A percentile compares a stretch with the other conserved stretches of the same genome.
Evolutionary conservation across 2,797 vertebrate genomes (phyloP).

Genomic region (Hyperoplus lanceolatus): DNA sequence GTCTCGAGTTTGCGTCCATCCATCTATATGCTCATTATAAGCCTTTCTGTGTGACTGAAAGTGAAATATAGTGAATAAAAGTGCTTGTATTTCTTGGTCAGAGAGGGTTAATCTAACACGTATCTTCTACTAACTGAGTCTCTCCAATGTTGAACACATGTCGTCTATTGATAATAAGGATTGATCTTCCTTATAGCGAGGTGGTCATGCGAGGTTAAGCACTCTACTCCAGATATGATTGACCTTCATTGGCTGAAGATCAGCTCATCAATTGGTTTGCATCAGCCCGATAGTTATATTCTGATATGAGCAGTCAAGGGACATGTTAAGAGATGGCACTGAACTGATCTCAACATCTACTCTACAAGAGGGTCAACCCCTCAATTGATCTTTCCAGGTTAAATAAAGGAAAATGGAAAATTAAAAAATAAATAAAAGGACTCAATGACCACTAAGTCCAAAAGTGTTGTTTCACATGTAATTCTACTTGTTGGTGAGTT

Average conservation of each 20-base stretch:
- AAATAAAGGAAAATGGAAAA: too few species aligned
- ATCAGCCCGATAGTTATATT: too few species aligned
- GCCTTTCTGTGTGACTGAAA: slow-evolving; percentile 7
- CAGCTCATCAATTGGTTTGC: slow-evolving; percentile 1
- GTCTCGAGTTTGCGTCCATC: neutral
- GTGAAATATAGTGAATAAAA: slow-evolving; percentile 4
- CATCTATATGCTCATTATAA: slow-evolving; percentile 7
- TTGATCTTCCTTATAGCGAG: slow-evolving; percentile 16
- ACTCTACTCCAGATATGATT: slow-evolving; percentile 5
- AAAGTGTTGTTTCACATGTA: neutral
- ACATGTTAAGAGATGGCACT: too few species aligned
- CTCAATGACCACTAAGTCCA: too few species aligned
- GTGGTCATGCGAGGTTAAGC: neutral
- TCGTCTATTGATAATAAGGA: slow-evolving; percentile 4
- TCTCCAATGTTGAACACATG: neutral
- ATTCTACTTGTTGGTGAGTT: neutral
- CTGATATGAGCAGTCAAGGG: too few species aligned
- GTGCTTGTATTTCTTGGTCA: neutral
- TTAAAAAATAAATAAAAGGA: too few species aligned
- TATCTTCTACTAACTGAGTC: neutral
- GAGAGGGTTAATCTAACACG: neutral
- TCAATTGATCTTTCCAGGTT: too few species aligned
- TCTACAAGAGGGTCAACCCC: too few species aligned
- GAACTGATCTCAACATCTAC: too few species aligned
- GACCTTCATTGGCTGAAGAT: slow-evolving; percentile 21